These are phyloP conservation scores for Tinamus guttatus DNA, from an alignment of 2,113 vertebrate species.

Conservation along the genomic window DNA sequence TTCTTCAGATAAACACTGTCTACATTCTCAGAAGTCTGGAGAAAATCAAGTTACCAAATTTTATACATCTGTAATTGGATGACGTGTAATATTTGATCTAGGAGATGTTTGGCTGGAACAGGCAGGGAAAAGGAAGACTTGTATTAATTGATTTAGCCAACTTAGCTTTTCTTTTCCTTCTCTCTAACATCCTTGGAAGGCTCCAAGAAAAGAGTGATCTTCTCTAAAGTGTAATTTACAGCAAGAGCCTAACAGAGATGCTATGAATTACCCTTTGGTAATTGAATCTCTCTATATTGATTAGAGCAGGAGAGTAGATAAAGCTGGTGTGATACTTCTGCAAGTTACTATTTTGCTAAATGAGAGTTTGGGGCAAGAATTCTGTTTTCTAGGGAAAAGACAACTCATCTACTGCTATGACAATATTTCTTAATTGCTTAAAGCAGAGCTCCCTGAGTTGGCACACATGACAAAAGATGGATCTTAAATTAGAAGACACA, in stretches of 20 bases:
- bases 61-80: neutral
- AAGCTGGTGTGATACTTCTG: neutral
- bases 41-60: neutral
- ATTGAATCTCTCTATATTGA: neutral
- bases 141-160: neutral
- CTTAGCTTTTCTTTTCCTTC: neutral
- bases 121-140: neutral
- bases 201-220: neutral
- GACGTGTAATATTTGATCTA: neutral
- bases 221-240: neutral
- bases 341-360: neutral
- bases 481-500: neutral
- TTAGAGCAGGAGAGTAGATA: neutral
- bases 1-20: neutral
- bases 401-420: neutral
- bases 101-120: neutral
- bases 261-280: neutral
- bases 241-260: neutral
- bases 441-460: neutral
- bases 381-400: neutral
- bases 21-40: neutral
- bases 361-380: neutral
- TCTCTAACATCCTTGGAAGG: neutral
- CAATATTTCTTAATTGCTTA: neutral
- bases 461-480: neutral